Percentiles rank a stretch among this genome's conserved stretches.
phyloP scores from a whole-genome alignment of 2,113 vertebrate genomes.

The Smithornis capensis region DNA sequence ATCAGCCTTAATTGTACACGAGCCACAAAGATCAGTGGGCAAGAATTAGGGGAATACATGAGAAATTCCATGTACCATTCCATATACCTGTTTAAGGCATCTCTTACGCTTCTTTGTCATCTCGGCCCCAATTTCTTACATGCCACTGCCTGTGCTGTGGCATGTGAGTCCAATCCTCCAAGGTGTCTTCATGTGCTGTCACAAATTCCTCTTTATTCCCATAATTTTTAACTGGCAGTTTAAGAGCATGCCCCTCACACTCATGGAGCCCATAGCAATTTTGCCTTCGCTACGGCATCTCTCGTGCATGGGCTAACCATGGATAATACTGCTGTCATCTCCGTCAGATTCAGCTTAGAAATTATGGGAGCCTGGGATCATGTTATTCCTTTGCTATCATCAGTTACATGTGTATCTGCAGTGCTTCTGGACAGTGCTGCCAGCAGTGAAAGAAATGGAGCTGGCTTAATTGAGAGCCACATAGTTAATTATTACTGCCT shows the following conservation, averaged over 20 bases:
- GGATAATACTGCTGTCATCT: not conserved
- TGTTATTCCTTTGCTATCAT: not conserved
- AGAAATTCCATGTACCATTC: not conserved
- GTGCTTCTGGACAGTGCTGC: not conserved
- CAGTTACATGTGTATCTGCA: not conserved
- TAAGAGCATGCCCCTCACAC: not conserved
- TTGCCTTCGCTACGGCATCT: not conserved
- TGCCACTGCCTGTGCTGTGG: not conserved
- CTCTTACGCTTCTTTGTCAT: accelerated
- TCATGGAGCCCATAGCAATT: not conserved
- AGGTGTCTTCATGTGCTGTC: not conserved
- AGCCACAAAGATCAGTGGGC: not conserved
- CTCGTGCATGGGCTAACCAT: not conserved
- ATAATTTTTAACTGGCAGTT: not conserved
- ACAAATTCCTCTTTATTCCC: not conserved
- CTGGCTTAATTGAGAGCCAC: slow-evolving; percentile 17
- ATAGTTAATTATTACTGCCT: slow-evolving; percentile 36
- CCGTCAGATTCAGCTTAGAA: not conserved
- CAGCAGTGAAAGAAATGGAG: slow-evolving; percentile 11
- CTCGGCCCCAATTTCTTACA: not conserved
- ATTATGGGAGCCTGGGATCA: not conserved
- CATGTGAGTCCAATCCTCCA: not conserved
- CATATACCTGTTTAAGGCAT: not conserved
- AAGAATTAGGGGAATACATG: not conserved
- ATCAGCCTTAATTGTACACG: not conserved